phyloP scores from a whole-genome alignment of 2,113 vertebrate species.

The Bambusicola thoracicus region DNA sequence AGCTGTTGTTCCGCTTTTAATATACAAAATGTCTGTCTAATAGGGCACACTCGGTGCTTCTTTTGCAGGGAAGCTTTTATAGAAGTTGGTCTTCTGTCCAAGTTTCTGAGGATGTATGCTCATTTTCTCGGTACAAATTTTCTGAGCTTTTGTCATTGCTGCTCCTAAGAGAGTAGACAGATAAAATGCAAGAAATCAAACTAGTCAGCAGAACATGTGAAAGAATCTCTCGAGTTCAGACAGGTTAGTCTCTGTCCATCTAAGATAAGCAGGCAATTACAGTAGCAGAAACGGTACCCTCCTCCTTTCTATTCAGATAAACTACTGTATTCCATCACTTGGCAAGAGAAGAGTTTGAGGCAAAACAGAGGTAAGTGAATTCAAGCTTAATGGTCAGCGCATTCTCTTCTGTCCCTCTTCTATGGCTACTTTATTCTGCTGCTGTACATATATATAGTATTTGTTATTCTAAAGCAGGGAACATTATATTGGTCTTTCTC shows the following conservation, averaged over 20 bases:
- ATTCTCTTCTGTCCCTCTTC: neutral
- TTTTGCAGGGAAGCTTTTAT: neutral
- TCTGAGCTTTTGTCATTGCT: neutral
- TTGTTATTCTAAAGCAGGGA: neutral
- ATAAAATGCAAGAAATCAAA: neutral
- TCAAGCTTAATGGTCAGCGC: neutral
- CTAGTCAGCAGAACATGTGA: neutral
- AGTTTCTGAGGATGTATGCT: neutral
- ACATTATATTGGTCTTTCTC: neutral
- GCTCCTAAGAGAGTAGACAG: neutral
- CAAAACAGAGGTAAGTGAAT: neutral
- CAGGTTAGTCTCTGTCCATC: neutral
- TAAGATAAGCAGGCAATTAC: neutral
- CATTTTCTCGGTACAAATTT: neutral
- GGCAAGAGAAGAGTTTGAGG: neutral
- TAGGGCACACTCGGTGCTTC: neutral
- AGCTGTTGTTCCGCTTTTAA: neutral
- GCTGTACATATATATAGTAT: neutral
- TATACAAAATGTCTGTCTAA: neutral
- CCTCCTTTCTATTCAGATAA: neutral
- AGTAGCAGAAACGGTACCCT: neutral
- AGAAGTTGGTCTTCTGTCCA: neutral
- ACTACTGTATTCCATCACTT: neutral
- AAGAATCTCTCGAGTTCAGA: neutral
- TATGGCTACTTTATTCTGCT: neutral